Base-by-base conservation (phyloP, 2,888 invertebrate species). In the Clunio marinus region DNA sequence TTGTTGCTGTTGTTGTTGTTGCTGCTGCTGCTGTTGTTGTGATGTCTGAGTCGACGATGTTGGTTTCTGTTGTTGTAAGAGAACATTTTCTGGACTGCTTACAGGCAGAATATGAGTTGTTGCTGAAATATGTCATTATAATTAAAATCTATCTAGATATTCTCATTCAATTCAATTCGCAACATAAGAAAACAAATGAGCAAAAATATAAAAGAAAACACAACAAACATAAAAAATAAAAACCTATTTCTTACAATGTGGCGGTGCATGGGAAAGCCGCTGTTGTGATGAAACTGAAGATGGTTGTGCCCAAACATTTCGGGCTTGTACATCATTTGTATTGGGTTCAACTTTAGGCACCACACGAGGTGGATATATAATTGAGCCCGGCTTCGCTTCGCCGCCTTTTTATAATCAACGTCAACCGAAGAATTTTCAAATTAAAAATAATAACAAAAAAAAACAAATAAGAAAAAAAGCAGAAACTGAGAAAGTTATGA, bases 301-400 rank as follows among this genome's bases (percentile, higher is more conserved):
- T 17, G 66, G 66, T 77, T 65, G 71, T 68, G 69, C 72, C 72
- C 72, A 79, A 77, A 78, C 78, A 68, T 68, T 68, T 17, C 68
- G 63, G 22, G 63, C 2, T 35, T 59, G 59, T 7, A 27, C n/a
- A 20, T 46, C 66, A 28, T 66, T 46, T 20, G 20, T 58, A 58
- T 57, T 68, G 45, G 68, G 68, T 81, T 81, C 71, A 80, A 81
- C n/a, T 81, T 80, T 68, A 81, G 81, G 81, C 80, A 73, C 80
- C 81, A 41, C 60, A 17, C 60, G 63, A 4, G 62, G 63, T 13
- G 65, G 63, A 55, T 65, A 69, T 24, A 58, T 62, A 15, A 46
- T 57, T 32, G 60, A 60, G 7, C 37, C 58, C 13, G 27, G 27
- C 27, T 60, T 55, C 22, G 62, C 15, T 46, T 69, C 63, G 37